Percentiles rank a stretch among this genome's conserved stretches.
Conservation (phyloP, 2,888 invertebrate species). For the Clanis bilineata region DNA sequence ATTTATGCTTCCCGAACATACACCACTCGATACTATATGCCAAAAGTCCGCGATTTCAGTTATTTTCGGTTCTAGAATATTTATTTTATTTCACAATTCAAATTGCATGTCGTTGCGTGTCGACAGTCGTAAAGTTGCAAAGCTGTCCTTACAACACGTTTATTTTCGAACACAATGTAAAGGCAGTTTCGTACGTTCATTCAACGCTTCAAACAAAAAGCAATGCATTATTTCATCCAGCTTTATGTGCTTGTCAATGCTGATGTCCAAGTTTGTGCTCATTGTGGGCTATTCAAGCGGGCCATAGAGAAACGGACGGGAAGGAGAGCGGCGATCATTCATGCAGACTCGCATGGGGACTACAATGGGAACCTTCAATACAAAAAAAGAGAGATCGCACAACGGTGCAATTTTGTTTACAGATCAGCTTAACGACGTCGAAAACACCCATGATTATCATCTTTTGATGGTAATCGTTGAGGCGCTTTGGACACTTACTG, state of each 20-base stretch:
- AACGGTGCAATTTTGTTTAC: slow-evolving; percentile 78
- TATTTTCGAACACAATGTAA: slow-evolving; percentile 38
- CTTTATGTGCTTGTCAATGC: slow-evolving; percentile 63
- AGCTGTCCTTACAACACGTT: slow-evolving; percentile 48
- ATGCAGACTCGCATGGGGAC: slow-evolving; percentile 63
- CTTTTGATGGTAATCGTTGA: slow-evolving; percentile 80
- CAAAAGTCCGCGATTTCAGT: slow-evolving; percentile 19
- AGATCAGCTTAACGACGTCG: slow-evolving; percentile 82
- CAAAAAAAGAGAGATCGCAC: slow-evolving; percentile 68
- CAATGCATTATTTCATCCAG: slow-evolving; percentile 43
- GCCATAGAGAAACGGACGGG: slow-evolving; percentile 48
- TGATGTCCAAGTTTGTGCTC: slow-evolving; percentile 34
- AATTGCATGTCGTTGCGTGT: slow-evolving; percentile 53
- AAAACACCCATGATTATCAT: slow-evolving; percentile 82
- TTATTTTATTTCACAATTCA: slow-evolving; percentile 13
- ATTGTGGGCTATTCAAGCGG: slow-evolving; percentile 43
- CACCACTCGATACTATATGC: slow-evolving; percentile 1
- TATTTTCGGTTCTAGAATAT: slow-evolving; percentile 23
- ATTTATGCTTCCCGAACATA: slow-evolving; percentile 21
- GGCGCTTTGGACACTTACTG: slow-evolving; percentile 75
- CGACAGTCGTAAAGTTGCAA: slow-evolving; percentile 37
- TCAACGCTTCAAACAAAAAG: slow-evolving; percentile 27
- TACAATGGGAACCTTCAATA: slow-evolving; percentile 50
- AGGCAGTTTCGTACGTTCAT: slow-evolving; percentile 43
- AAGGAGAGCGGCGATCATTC: slow-evolving; percentile 51